Evolutionary conservation across 2,113 vertebrate species (phyloP).

Genomic region (Mus pahari): DNA sequence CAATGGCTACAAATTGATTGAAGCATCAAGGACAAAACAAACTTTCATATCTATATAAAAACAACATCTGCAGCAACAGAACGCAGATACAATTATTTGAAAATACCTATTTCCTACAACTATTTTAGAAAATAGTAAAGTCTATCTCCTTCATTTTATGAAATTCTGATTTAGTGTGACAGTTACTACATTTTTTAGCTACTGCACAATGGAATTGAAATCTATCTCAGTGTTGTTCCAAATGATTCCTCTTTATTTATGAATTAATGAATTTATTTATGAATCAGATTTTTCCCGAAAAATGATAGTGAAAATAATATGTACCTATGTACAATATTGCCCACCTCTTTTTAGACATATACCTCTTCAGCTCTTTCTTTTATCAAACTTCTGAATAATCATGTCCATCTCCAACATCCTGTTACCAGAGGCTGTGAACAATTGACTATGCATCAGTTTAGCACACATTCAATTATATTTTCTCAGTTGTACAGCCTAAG

Average conservation of each 20-base stretch:
- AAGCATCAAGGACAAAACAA: neutral
- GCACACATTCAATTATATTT: constrained; percentile 76
- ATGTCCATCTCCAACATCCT: constrained; percentile 35
- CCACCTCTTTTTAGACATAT: neutral
- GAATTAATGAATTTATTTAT: too few species aligned
- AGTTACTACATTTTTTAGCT: neutral
- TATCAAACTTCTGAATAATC: constrained; percentile 49
- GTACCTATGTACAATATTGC: neutral
- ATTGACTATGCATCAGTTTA: constrained; percentile 79
- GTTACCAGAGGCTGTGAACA: constrained; percentile 71
- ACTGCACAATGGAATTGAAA: neutral
- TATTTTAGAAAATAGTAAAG: constrained; percentile 37
- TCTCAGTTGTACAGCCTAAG: constrained; percentile 64
- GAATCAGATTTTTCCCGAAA: constrained; percentile 56
- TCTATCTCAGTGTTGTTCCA: neutral
- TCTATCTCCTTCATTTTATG: neutral
- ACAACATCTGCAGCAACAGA: neutral
- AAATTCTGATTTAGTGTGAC: neutral
- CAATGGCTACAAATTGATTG: neutral
- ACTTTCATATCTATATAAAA: neutral
- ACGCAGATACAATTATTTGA: neutral
- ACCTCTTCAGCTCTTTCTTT: neutral
- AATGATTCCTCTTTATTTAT: neutral
- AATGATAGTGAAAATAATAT: neutral
- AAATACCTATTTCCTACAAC: neutral